These are phyloP conservation scores for Platyrinchus mystaceus DNA, from an alignment of 2,797 vertebrate species.

Conservation along the genomic window DNA sequence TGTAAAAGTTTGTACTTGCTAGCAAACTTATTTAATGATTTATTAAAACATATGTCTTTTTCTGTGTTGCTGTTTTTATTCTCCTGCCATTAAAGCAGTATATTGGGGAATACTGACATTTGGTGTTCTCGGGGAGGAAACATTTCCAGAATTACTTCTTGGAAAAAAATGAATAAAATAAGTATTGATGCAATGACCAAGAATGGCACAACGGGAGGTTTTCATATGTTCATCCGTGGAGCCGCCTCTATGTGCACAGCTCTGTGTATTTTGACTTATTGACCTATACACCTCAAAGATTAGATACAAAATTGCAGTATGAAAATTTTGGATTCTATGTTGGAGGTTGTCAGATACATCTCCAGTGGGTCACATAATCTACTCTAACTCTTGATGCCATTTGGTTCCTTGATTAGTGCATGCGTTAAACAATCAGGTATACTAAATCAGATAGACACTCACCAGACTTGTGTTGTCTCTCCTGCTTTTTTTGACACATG, in stretches of 20 bases:
- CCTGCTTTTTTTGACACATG: not conserved
- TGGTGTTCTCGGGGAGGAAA: not conserved
- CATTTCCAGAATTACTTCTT: not conserved
- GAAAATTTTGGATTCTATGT: not conserved
- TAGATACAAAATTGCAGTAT: not conserved
- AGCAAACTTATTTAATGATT: slow-evolving; percentile 26
- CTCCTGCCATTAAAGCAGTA: not conserved
- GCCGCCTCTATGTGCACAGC: not conserved
- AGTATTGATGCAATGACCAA: not conserved
- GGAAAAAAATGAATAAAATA: not conserved
- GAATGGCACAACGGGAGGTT: not conserved
- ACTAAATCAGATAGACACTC: not conserved
- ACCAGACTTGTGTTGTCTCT: not conserved
- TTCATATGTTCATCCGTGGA: not conserved
- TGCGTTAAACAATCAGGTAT: not conserved
- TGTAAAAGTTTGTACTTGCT: slow-evolving; percentile 15
- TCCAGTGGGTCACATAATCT: not conserved
- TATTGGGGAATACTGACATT: not conserved
- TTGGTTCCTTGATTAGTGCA: not conserved
- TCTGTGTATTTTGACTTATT: not conserved
- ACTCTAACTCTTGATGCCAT: not conserved
- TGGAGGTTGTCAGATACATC: not conserved
- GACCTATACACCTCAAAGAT: not conserved
- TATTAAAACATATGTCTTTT: slow-evolving; percentile 25
- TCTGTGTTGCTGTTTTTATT: slow-evolving; percentile 17